These are phyloP conservation scores for Platichthys stellatus DNA, from an alignment of 2,113 vertebrate species.

Conservation along the genomic window DNA sequence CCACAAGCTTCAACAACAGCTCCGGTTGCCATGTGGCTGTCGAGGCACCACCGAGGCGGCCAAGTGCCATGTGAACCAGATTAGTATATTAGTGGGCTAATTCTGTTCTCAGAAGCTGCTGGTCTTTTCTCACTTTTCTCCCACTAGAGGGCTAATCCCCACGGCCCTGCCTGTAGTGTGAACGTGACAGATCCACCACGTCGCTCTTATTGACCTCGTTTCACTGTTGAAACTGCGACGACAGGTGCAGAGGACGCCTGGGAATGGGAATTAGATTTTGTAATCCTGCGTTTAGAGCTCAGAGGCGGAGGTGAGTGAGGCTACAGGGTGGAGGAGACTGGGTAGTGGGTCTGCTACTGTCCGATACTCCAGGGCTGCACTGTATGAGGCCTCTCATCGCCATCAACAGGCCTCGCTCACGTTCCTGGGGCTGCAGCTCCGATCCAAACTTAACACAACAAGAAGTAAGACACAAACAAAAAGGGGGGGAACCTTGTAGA, in stretches of 20 bases:
- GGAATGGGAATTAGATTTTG: background rate
- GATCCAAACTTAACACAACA: constrained; percentile 11
- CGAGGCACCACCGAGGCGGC: constrained; percentile 41
- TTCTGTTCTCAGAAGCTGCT: constrained; percentile 54
- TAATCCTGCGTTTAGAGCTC: background rate
- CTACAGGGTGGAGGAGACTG: background rate
- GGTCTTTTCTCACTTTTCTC: background rate
- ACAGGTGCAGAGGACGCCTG: background rate
- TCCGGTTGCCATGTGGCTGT: constrained; percentile 16
- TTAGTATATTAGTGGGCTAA: constrained; percentile 73
- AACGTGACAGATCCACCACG: constrained; percentile 25
- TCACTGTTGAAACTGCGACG: background rate
- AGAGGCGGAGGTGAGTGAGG: background rate
- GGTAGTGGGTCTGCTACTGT: constrained; percentile 1
- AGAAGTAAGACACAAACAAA: background rate
- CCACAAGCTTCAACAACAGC: constrained; percentile 31
- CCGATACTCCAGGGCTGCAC: constrained; percentile 20
- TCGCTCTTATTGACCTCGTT: constrained; percentile 30
- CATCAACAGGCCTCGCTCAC: constrained; percentile 19
- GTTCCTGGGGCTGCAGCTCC: background rate
- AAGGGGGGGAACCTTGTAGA: background rate
- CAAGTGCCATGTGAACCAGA: constrained; percentile 67
- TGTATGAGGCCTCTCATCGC: constrained; percentile 24
- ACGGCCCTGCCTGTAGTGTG: constrained; percentile 3
- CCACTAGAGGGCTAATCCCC: constrained; percentile 54